Base-by-base conservation (phyloP, 2,113 vertebrate genomes). In the Dromas ardeola region DNA sequence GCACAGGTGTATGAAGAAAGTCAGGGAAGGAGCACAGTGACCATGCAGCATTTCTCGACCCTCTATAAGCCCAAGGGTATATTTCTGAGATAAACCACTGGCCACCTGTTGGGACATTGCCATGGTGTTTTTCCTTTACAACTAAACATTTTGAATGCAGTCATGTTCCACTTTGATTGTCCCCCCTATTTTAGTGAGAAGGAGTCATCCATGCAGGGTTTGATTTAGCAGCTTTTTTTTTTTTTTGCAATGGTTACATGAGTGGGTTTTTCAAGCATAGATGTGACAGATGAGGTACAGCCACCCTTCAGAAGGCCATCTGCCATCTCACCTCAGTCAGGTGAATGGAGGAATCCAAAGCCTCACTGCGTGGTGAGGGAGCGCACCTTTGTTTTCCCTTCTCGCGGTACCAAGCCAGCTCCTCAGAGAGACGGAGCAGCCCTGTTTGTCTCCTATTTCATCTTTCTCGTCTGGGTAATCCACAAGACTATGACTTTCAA, bases 1-100 rank as follows among this genome's bases (percentile, higher is more conserved):
- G 55, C 42, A 78, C 5, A 38, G 32, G 7, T 6, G 0, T 3
- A 0, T 58, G 45, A 86, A 88, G 73, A 15, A 66, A 74, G 10
- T 21, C 53, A 42, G 4, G 30, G 38, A 81, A 62, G 53, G 72
- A 70, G 40, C 11, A 55, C 38, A 38, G 29, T 11, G 25, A 81
- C 15, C 0, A 0, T 42, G 26, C 1, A 2, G 43, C 0, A 0
- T 67, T 82, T 76, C 25, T 38, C 29, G 71, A 62, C 30, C 21
- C 7, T 49, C 34, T 52, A 1, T n/a, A 15, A 81, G 10, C 6
- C 22, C 3, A 2, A 71, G 17, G 7, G 15, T 15, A 34, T 32
- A 27, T n/a, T 65, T 32, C n/a, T 43, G 6, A 61, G 55, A 47
- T 30, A 69, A 80, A 61, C 6, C 9, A 42, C 38, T 71, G 22